These are phyloP conservation scores for Drosophila rubida DNA, from an alignment of 2,888 invertebrate genomes.

Conservation along the genomic window DNA sequence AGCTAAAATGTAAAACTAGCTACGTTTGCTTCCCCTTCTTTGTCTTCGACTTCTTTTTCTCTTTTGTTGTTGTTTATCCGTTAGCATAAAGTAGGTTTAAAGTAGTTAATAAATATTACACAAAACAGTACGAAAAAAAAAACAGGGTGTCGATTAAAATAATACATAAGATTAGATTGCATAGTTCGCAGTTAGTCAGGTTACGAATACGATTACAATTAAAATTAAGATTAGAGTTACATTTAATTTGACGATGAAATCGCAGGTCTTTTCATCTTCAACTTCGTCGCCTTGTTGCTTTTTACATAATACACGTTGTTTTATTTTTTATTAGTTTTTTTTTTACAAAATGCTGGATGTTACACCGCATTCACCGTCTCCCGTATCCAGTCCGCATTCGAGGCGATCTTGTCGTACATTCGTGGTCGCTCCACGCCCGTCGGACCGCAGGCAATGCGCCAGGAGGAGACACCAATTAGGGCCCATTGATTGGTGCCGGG, in stretches of 20 bases:
- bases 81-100: constrained; percentile 51
- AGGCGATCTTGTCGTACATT: constrained; percentile 92
- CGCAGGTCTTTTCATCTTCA: neutral
- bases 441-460: constrained; percentile 94
- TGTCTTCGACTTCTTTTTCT: neutral
- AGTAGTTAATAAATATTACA: constrained; percentile 79
- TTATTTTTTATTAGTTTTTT: neutral
- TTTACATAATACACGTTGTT: constrained; percentile 57
- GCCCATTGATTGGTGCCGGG: constrained; percentile 91
- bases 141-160: constrained; percentile 24
- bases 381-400: constrained; percentile 94
- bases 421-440: constrained; percentile 91
- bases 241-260: neutral
- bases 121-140: constrained; percentile 71
- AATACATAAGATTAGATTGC: constrained; percentile 40
- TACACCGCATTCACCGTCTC: constrained; percentile 88
- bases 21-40: constrained; percentile 37
- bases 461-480: constrained; percentile 91
- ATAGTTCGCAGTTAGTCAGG: constrained; percentile 56
- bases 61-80: constrained; percentile 5
- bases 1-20: constrained; percentile 47
- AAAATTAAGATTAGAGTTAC: constrained; percentile 7
- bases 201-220: constrained; percentile 26
- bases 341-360: constrained; percentile 13
- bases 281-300: constrained; percentile 20